A percentile compares a stretch with the other conserved stretches of the same genome.
Evolutionary conservation across 2,888 invertebrate genomes (phyloP).

Genomic region (Polymixis lichenea): DNA sequence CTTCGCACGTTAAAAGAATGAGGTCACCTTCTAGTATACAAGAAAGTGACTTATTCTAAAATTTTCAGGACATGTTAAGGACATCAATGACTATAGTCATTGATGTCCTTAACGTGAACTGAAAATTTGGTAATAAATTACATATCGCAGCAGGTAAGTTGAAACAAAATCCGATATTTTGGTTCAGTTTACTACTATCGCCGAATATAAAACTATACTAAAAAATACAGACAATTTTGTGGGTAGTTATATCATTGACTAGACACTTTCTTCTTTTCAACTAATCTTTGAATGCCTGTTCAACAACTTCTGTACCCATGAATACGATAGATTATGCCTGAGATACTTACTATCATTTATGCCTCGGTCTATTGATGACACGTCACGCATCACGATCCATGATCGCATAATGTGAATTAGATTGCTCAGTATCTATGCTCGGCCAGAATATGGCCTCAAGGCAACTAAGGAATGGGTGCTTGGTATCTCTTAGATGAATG

Average conservation of each 20-base stretch:
- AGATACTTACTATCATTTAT: constrained; percentile 5
- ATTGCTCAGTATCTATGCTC: not conserved
- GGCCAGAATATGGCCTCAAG: not conserved
- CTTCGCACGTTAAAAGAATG: no score
- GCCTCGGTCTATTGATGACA: constrained; percentile 12
- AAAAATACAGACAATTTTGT: not conserved
- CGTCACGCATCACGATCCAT: constrained; percentile 24
- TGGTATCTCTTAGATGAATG: not conserved
- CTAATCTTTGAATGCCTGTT: not conserved
- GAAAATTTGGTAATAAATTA: no score
- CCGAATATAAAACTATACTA: no score
- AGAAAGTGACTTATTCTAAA: no score
- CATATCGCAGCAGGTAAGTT: no score
- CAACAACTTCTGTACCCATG: not conserved
- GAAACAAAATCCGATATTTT: no score
- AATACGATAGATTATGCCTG: not conserved
- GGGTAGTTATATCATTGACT: not conserved
- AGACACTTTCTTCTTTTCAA: not conserved
- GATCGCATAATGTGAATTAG: constrained; percentile 17
- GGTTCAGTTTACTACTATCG: no score
- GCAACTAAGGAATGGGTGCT: constrained; percentile 4
- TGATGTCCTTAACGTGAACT: no score
- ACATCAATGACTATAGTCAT: no score
- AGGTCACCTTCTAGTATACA: no score
- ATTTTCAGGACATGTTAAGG: no score